Base-by-base conservation (phyloP, 2,888 invertebrate genomes). In the Papilio protenor region DNA sequence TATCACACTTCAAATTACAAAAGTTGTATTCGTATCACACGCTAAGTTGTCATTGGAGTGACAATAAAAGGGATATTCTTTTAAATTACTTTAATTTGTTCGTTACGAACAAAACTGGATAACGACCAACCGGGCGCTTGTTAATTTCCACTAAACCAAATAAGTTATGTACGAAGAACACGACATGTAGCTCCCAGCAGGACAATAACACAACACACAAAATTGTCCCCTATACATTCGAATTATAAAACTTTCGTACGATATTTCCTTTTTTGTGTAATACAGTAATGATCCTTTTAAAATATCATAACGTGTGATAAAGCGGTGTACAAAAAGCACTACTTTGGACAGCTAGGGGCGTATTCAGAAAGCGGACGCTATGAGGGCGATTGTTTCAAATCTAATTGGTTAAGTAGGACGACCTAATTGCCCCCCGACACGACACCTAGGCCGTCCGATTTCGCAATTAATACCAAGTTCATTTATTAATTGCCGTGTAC, bases 381-480 rank as follows among this genome's bases (percentile, higher is more conserved):
- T 94, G 92, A 85, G 94, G 94, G 94, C 89, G 90, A 94, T 94
- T 93, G 94, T 94, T 93, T 93, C 90, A 89, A 84, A 84, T 88
- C 90, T 94, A 94, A 94, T 94, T 94, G 94, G 92, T 93, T 92
- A 94, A 94, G 92, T 92, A 94, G 90, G 87, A 84, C 88, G 86
- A 85, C 86, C 91, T 94, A 94, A 94, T 94, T 91, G 94, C 83
- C 81, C 78, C 82, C 85, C 87, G 89, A 89, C 94, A 94, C 92
- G 94, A 90, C 88, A 94, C 87, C 83, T 81, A 73, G 59, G 78
- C 75, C 76, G 23, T 61, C 59, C 77, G 79, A 75, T 64, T 72
- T 81, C 78, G 79, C 81, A 82, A 82, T 83, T 82, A 82, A 85
- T 85, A 80, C 82, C 78, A 78, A 81, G 80, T 81, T 81, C 82